Base-by-base conservation (phyloP, 2,113 vertebrate species). In the Saccopteryx bilineata region DNA sequence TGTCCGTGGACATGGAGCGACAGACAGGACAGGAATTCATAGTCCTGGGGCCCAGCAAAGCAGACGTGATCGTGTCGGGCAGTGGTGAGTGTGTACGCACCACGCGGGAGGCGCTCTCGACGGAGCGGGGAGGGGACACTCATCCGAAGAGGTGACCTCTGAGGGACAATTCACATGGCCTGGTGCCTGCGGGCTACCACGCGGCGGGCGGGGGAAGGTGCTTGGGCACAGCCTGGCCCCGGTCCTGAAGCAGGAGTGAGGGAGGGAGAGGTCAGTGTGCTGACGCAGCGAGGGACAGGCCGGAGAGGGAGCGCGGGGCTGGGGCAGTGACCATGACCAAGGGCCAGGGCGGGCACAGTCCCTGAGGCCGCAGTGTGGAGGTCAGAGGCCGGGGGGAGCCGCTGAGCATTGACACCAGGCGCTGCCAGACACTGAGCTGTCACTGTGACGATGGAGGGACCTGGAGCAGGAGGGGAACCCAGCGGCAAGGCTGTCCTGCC, bases 311-410 rank as follows among this genome's bases (percentile, higher is more conserved):
- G 19, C 1, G 9, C 1, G 4, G 18, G 15, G 31, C 15, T 46
- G 26, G 46, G 19, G 12, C 61, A 48, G 11, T 23, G 13, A 28
- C 17, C 23, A 8, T 23, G 13, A 28, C 17, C 23, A 8, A 10
- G 24, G 75, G 21, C 2, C 58, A 18, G 15, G 12, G 15, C 1
- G 11, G 71, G 12, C 11, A 4, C 28, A 18, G 31, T 23, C 58
- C 58, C 66, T 1, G 3, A 72, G 33, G 46, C 31, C 50, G 17
- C 0, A 0, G 6, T 18, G 7, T 2, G 2, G 54, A 39, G 1
- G 15, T 13, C 66, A 19, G 58, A 2, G 18, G 5, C 7, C 1
- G 0, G 1, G 2, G 13, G 58, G 39, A 48, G 33, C 19, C 11
- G 9, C 28, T 23, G 12, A 9, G 5, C 3, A 2, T 54, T 60